Conservation (phyloP, 2,797 vertebrate species). For the Myotis pilosus region DNA sequence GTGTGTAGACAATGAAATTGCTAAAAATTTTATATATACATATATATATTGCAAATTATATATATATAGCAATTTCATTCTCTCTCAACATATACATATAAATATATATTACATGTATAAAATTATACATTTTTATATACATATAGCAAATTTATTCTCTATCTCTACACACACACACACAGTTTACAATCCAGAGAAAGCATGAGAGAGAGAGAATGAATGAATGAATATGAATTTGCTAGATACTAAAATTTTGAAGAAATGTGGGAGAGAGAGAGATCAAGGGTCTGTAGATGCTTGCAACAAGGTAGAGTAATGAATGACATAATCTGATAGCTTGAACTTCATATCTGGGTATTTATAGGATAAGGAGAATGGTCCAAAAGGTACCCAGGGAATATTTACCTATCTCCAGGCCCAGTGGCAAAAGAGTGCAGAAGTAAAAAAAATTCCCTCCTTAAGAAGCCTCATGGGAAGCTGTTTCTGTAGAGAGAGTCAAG, state of each 20-base stretch:
- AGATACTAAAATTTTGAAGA: background rate
- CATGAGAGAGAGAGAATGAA: background rate
- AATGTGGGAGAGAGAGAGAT: background rate
- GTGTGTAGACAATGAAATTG: background rate
- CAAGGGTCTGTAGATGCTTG: background rate
- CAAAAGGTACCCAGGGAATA: background rate
- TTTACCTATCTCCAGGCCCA: background rate
- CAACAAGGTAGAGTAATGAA: background rate
- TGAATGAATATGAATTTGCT: background rate
- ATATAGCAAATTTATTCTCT: background rate
- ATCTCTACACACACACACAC: background rate
- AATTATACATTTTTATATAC: background rate
- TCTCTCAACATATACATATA: background rate
- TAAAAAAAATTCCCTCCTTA: background rate
- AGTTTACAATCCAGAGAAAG: background rate
- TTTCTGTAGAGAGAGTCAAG: background rate
- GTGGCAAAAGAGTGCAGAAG: background rate
- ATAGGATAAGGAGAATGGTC: background rate
- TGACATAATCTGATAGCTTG: background rate
- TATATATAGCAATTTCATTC: background rate
- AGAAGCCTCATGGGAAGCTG: background rate
- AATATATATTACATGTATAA: background rate
- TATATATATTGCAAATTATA: too few relatives aligned
- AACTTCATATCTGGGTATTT: background rate
- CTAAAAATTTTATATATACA: background rate